phyloP scores from a whole-genome alignment of 1,140 invertebrate genomes.

The Globodera ellingtonae region DNA sequence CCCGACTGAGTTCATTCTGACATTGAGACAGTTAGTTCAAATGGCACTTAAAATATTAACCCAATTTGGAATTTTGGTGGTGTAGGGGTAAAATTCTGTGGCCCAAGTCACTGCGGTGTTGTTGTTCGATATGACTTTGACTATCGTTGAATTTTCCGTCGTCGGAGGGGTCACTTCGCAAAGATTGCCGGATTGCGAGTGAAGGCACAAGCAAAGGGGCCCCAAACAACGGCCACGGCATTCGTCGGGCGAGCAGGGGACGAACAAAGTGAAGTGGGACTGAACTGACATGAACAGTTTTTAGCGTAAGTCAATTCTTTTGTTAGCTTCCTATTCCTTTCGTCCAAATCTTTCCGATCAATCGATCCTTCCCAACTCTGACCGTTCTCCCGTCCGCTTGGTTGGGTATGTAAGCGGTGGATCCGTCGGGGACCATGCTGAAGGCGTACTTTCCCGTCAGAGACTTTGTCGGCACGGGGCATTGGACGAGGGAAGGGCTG shows the following conservation, averaged over 20 bases:
- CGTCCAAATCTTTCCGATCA: not conserved
- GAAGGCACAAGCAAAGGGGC: constrained; percentile 21
- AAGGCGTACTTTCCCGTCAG: constrained; percentile 9
- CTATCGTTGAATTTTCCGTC: constrained; percentile 7
- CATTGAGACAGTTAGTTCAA: not conserved
- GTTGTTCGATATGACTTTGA: constrained; percentile 1
- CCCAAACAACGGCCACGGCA: constrained; percentile 21
- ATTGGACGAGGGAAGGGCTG: constrained; percentile 11
- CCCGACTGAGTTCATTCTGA: not conserved
- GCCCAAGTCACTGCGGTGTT: not conserved
- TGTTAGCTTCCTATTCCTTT: too few species aligned
- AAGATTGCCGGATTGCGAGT: not conserved
- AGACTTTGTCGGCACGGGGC: constrained; percentile 10
- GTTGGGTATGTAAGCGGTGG: not conserved
- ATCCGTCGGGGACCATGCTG: not conserved
- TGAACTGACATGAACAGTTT: not conserved
- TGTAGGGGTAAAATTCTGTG: constrained; percentile 12
- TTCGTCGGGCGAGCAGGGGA: not conserved
- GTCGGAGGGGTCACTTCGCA: not conserved
- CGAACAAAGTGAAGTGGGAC: constrained; percentile 24
- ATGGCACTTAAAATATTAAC: not conserved
- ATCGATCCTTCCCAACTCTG: not conserved
- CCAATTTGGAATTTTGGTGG: constrained; percentile 16
- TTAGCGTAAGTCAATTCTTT: too few species aligned
- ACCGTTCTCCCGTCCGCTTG: constrained; percentile 1